These are phyloP conservation scores for Thera britannica DNA, from an alignment of 2,888 invertebrate species.

Conservation along the genomic window DNA sequence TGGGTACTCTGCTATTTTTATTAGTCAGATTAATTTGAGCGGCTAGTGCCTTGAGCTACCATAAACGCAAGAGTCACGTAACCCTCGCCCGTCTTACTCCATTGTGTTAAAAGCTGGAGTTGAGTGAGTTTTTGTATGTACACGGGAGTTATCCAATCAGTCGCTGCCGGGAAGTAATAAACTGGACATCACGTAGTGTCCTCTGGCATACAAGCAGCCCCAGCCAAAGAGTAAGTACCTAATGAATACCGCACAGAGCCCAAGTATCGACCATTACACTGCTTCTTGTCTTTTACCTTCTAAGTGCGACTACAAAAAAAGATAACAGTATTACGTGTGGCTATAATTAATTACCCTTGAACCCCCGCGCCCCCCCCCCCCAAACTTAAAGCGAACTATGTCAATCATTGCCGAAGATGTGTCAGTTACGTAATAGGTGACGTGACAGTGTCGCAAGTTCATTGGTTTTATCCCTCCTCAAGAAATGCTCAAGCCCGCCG, in stretches of 20 bases:
- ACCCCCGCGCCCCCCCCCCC: no score
- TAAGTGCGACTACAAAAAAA: background rate
- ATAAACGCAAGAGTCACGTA: constrained; percentile 45
- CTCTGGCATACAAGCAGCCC: constrained; percentile 16
- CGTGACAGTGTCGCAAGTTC: no score
- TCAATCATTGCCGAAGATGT: no score
- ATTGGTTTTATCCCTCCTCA: no score
- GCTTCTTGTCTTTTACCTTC: background rate
- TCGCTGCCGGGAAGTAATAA: constrained; percentile 66
- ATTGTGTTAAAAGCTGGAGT: constrained; percentile 40
- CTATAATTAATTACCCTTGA: no score
- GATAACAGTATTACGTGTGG: no score
- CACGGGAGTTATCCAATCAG: constrained; percentile 67
- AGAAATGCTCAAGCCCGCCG: no score
- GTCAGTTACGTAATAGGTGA: no score
- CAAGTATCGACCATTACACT: background rate
- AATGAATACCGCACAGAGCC: background rate
- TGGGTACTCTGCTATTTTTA: constrained; percentile 36
- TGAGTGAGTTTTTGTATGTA: constrained; percentile 53
- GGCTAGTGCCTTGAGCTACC: constrained; percentile 36
- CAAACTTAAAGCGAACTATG: no score
- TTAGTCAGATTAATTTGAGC: constrained; percentile 35
- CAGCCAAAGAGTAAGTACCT: constrained; percentile 13
- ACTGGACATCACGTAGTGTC: constrained; percentile 70
- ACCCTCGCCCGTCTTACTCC: constrained; percentile 37